Conservation (phyloP, 2,113 vertebrate genomes). For the Athene noctua region DNA sequence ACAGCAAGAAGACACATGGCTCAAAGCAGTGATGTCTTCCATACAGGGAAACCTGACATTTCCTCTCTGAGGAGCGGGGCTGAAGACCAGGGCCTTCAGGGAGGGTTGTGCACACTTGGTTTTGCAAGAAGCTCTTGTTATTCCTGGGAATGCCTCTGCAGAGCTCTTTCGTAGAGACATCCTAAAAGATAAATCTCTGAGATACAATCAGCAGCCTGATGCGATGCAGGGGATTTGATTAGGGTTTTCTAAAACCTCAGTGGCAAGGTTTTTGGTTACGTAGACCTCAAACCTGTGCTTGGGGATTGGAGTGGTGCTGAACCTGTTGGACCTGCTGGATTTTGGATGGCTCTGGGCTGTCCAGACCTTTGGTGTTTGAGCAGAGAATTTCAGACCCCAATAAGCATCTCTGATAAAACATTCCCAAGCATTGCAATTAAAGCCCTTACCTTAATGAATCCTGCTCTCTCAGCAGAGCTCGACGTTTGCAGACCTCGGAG, state of each 20-base stretch:
- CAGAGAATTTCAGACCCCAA: not conserved
- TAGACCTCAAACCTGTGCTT: not conserved
- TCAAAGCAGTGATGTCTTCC: not conserved
- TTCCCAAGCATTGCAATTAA: not conserved
- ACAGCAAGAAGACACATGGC: no score
- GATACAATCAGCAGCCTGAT: rapidly evolving
- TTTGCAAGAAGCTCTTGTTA: not conserved
- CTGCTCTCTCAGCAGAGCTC: not conserved
- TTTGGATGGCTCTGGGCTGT: not conserved
- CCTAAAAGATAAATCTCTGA: not conserved
- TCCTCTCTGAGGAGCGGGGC: not conserved
- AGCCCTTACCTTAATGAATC: not conserved
- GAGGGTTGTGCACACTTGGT: not conserved
- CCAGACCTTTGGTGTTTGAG: not conserved
- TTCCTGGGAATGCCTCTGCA: not conserved
- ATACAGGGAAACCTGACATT: not conserved
- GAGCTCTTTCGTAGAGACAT: not conserved
- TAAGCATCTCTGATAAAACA: not conserved
- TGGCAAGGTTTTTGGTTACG: not conserved
- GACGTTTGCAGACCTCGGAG: rapidly evolving
- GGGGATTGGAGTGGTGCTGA: not conserved
- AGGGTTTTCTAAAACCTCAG: not conserved
- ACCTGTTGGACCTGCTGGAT: not conserved
- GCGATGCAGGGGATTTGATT: rapidly evolving
- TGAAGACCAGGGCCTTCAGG: not conserved